Conservation (phyloP, 1,140 invertebrate genomes). For the Drosophila sproati region DNA sequence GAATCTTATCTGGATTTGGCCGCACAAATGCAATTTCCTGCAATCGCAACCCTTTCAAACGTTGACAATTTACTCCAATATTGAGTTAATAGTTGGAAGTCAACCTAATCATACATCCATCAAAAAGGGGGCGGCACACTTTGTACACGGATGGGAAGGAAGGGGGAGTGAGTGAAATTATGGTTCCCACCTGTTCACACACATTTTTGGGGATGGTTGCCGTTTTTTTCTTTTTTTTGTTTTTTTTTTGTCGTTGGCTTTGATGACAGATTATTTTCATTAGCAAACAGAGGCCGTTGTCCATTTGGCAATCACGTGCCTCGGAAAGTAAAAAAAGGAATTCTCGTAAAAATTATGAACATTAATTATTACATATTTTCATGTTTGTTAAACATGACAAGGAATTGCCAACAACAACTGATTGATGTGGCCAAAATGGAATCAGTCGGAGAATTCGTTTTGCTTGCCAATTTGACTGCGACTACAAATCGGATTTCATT, state of each 20-base stretch:
- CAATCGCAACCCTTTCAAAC: conserved; percentile 47
- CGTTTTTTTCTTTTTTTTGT: conserved; percentile 17
- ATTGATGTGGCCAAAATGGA: conserved; percentile 53
- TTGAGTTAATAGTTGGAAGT: conserved; percentile 78
- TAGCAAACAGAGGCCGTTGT: conserved; percentile 47
- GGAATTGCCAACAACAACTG: conserved; percentile 26
- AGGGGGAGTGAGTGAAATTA: background rate
- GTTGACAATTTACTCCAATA: conserved; percentile 62
- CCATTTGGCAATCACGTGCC: conserved; percentile 43
- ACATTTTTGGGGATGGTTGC: conserved; percentile 35
- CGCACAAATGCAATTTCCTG: conserved; percentile 82
- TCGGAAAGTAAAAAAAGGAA: conserved; percentile 1
- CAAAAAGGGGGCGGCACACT: conserved; percentile 8
- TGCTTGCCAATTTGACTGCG: conserved; percentile 68
- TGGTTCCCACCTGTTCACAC: conserved; percentile 54
- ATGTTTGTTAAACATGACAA: conserved; percentile 65
- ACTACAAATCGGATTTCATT: conserved; percentile 75
- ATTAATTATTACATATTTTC: conserved; percentile 74
- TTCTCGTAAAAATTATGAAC: conserved; percentile 52
- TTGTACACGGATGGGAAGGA: conserved; percentile 3
- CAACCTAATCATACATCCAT: conserved; percentile 44
- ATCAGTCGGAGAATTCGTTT: conserved; percentile 26
- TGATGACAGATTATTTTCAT: conserved; percentile 84
- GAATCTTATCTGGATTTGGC: conserved; percentile 76
- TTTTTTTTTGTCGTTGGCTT: conserved; percentile 51